Evolutionary conservation across 1,140 invertebrate genomes (phyloP).

Genomic region (Trinorchestia longiramus): DNA sequence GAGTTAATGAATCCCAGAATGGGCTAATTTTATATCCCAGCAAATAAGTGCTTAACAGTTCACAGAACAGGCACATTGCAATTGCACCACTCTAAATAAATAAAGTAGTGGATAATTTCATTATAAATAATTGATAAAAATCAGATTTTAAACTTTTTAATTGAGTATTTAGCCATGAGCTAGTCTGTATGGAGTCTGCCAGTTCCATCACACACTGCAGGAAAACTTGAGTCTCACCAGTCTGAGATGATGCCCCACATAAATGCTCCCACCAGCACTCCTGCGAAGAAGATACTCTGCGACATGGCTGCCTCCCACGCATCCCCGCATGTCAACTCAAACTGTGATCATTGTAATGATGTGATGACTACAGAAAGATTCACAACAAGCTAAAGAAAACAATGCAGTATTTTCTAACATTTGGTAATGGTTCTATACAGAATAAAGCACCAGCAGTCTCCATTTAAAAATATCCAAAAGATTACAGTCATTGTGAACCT

Average conservation of each 20-base stretch:
- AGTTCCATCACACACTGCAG: too few relatives aligned
- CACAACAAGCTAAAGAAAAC: background rate
- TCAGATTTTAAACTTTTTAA: too few relatives aligned
- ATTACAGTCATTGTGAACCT: background rate
- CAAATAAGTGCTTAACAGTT: too few relatives aligned
- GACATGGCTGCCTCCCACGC: conserved; percentile 76
- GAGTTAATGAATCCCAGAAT: too few relatives aligned
- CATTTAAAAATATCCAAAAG: background rate
- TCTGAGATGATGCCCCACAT: conserved; percentile 75
- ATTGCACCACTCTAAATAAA: too few relatives aligned
- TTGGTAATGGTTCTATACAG: background rate
- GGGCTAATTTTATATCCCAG: too few relatives aligned
- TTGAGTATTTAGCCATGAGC: too few relatives aligned
- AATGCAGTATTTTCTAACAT: background rate
- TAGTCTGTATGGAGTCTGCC: too few relatives aligned
- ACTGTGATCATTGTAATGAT: conserved; percentile 52
- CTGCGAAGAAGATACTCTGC: conserved; percentile 76
- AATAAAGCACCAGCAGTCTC: too few relatives aligned
- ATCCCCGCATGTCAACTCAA: conserved; percentile 60
- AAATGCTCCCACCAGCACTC: conserved; percentile 75
- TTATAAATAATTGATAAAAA: too few relatives aligned
- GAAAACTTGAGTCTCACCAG: conserved; percentile 72
- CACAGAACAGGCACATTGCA: too few relatives aligned
- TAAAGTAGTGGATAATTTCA: too few relatives aligned
- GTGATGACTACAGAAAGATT: background rate